Conservation (phyloP, 1,140 invertebrate species). For the Drosophila rufa region DNA sequence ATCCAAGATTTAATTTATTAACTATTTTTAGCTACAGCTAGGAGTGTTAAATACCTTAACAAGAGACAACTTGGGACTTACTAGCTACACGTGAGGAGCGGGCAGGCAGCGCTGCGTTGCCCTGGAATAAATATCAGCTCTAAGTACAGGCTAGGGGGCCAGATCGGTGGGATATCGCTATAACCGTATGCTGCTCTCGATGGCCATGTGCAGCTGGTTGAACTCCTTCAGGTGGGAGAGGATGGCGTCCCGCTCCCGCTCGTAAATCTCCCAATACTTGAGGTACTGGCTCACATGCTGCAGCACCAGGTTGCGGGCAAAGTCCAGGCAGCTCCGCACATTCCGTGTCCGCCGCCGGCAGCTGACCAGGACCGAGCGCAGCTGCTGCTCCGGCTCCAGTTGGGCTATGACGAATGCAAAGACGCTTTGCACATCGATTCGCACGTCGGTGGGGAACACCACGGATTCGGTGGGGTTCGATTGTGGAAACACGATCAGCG, state of each 20-base stretch:
- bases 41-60: conserved; percentile 36
- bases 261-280: conserved; percentile 68
- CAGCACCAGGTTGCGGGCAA: conserved; percentile 63
- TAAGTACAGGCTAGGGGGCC: conserved; percentile 6
- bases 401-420: conserved; percentile 73
- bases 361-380: conserved; percentile 55
- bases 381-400: conserved; percentile 64
- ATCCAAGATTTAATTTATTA: neutral
- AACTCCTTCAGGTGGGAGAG: conserved; percentile 68
- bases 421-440: conserved; percentile 64
- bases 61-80: conserved; percentile 55
- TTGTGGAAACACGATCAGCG: conserved; percentile 69
- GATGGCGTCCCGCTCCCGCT: conserved; percentile 60
- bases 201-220: conserved; percentile 67
- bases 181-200: conserved; percentile 69
- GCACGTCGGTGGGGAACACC: conserved; percentile 61
- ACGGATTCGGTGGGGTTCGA: conserved; percentile 51
- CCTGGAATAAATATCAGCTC: conserved; percentile 33
- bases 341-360: conserved; percentile 56
- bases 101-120: conserved; percentile 1
- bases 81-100: conserved; percentile 21
- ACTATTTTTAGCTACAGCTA: conserved; percentile 14
- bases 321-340: conserved; percentile 70
- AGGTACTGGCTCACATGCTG: conserved; percentile 70
- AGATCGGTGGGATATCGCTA: conserved; percentile 34